These are phyloP conservation scores for Silurus meridionalis DNA, from an alignment of 2,113 vertebrate species.

Conservation along the genomic window DNA sequence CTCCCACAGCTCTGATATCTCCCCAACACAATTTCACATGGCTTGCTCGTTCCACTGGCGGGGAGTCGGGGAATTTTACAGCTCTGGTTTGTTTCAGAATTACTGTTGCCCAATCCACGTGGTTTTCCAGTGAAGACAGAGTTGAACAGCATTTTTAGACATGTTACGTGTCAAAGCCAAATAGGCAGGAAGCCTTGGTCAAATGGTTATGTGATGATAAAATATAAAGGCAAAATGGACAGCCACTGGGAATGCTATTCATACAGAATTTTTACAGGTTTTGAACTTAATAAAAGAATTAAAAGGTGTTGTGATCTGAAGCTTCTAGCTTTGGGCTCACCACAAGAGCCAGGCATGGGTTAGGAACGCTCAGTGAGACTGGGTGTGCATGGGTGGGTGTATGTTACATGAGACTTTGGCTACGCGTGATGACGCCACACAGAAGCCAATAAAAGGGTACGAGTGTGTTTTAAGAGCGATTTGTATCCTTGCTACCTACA, in stretches of 20 bases:
- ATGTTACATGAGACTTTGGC: slow-evolving; percentile 49
- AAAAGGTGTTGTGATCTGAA: slow-evolving; percentile 66
- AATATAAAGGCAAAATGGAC: slow-evolving; percentile 48
- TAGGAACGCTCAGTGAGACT: slow-evolving; percentile 4
- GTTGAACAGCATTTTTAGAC: slow-evolving; percentile 65
- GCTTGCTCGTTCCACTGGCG: slow-evolving; percentile 60
- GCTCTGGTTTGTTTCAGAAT: slow-evolving; percentile 70
- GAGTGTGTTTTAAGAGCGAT: slow-evolving; percentile 64
- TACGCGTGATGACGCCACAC: slow-evolving; percentile 61
- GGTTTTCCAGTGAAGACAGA: slow-evolving; percentile 60
- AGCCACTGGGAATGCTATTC: slow-evolving; percentile 64
- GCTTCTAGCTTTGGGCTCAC: slow-evolving; percentile 63
- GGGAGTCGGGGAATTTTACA: slow-evolving; percentile 61
- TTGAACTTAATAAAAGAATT: slow-evolving; percentile 71
- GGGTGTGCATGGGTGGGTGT: slow-evolving; percentile 19
- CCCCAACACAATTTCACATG: slow-evolving; percentile 60
- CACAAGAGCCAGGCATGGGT: slow-evolving; percentile 58
- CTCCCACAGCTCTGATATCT: slow-evolving; percentile 56
- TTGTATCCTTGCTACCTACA: slow-evolving; percentile 65
- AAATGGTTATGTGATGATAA: slow-evolving; percentile 21
- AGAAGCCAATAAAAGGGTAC: slow-evolving; percentile 67
- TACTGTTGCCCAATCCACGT: slow-evolving; percentile 66
- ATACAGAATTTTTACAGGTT: slow-evolving; percentile 61
- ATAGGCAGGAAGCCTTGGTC: slow-evolving; percentile 45
- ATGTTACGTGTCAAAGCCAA: slow-evolving; percentile 60